Conservation (phyloP, 2,888 invertebrate species). For the Osmoderma eremita region DNA sequence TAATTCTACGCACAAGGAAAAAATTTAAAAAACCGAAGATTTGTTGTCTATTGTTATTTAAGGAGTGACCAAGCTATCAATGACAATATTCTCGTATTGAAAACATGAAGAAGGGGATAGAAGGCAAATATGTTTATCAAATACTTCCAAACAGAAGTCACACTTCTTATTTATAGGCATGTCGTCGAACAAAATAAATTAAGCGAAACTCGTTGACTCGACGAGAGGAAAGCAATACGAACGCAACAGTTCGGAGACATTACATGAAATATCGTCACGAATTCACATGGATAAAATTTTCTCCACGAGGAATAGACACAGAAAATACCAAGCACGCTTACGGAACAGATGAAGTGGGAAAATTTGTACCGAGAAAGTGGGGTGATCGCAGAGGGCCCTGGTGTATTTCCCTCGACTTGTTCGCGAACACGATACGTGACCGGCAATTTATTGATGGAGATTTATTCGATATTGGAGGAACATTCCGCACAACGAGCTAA, state of each 20-base stretch:
- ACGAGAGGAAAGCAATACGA: too few relatives aligned
- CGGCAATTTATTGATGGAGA: constrained; percentile 30
- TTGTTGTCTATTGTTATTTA: too few relatives aligned
- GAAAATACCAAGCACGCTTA: background rate
- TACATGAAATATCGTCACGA: constrained; percentile 18
- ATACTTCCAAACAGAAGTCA: too few relatives aligned
- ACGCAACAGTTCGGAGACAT: background rate
- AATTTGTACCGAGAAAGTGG: background rate
- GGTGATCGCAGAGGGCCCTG: background rate
- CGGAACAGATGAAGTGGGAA: background rate
- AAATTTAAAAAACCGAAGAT: too few relatives aligned
- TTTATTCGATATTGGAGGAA: constrained; percentile 36
- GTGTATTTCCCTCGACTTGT: constrained; percentile 21
- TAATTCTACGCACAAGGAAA: too few relatives aligned
- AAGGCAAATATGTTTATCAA: too few relatives aligned
- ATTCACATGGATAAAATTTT: constrained; percentile 26
- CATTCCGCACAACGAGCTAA: constrained; percentile 26
- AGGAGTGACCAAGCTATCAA: too few relatives aligned
- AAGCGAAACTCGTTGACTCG: background rate
- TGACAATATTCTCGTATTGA: too few relatives aligned
- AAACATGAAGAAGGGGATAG: too few relatives aligned
- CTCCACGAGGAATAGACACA: background rate
- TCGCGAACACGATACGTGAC: constrained; percentile 27
- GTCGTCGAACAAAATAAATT: background rate
- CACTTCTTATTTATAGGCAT: too few relatives aligned